Evolutionary conservation across 2,113 vertebrate genomes (phyloP).

Genomic region (Triplophysa dalaica): DNA sequence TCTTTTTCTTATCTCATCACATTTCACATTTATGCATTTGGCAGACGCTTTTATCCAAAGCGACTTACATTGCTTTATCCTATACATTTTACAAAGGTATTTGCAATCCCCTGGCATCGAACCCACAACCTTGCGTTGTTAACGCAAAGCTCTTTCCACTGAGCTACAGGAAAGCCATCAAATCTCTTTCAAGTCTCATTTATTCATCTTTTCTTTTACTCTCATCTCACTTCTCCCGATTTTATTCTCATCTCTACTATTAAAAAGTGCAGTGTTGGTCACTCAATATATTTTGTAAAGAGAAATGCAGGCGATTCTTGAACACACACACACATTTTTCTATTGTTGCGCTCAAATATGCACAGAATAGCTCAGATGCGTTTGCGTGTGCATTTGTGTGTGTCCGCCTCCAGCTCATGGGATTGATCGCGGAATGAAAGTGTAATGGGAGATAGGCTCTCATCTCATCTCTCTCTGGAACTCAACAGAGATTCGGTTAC

Average conservation of each 20-base stretch:
- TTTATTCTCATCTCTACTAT: neutral
- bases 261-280: neutral
- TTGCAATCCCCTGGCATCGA: no score
- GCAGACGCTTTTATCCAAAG: no score
- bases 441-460: conserved; percentile 67
- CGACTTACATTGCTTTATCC: no score
- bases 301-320: conserved; percentile 53
- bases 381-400: neutral
- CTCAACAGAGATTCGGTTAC: conserved; percentile 56
- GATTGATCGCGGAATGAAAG: conserved; percentile 64
- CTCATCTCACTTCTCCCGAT: neutral
- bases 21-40: no score
- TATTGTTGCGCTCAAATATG: conserved; percentile 5
- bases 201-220: neutral
- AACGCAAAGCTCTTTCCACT: no score
- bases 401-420: conserved; percentile 18
- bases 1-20: neutral
- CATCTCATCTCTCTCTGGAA: conserved; percentile 45
- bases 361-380: neutral
- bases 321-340: conserved; percentile 14
- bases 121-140: no score
- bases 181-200: neutral
- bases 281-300: neutral
- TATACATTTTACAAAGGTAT: no score
- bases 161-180: no score